Conservation (phyloP, 2,797 vertebrate genomes). For the Pelobates cultripes region DNA sequence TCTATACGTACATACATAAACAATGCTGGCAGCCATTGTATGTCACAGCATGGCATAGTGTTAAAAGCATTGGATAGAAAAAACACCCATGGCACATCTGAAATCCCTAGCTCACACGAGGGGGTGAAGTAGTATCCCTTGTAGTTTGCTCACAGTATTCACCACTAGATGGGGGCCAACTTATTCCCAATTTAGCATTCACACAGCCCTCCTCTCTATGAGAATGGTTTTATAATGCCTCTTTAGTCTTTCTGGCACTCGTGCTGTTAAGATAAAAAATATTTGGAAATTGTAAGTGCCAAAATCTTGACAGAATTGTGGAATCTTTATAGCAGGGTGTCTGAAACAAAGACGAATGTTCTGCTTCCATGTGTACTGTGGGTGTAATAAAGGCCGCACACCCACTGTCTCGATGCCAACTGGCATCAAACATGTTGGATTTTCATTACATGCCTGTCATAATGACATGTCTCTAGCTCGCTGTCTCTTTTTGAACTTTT, state of each 20-base stretch:
- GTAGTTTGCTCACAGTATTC: background rate
- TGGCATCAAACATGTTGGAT: background rate
- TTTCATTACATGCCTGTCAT: no score
- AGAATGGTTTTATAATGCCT: no score
- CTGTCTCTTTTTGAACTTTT: no score
- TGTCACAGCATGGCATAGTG: no score
- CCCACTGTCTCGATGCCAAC: background rate
- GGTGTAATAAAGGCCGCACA: background rate
- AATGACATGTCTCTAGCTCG: no score
- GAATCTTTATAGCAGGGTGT: background rate
- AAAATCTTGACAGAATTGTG: background rate
- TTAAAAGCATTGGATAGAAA: no score
- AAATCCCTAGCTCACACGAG: no score
- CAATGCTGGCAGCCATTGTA: no score
- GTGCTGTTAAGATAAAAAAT: background rate
- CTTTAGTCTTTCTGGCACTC: background rate
- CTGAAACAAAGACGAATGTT: background rate
- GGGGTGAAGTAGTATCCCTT: background rate
- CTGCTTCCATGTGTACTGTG: background rate
- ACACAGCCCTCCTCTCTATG: no score
- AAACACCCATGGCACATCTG: no score
- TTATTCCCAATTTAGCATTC: slow-evolving; percentile 1
- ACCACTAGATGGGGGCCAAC: slow-evolving; percentile 23
- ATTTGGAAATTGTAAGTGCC: background rate
- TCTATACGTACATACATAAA: no score